Conservation (phyloP, 2,797 vertebrate species). For the Tenualosa ilisha region DNA sequence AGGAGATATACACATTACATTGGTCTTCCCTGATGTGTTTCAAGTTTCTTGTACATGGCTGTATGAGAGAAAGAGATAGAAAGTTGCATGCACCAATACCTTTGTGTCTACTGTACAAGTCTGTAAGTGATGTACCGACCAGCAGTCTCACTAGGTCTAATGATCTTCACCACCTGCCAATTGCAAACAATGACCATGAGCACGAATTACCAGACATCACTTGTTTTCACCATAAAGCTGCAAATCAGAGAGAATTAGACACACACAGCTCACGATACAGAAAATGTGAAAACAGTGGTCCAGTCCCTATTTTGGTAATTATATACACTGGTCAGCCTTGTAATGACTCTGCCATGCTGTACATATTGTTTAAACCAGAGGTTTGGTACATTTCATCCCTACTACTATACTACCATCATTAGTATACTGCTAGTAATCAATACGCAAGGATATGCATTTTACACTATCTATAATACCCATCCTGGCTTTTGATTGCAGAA, state of each 20-base stretch:
- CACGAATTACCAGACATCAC: neutral
- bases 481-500: neutral
- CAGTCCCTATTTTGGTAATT: neutral
- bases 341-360: too few relatives aligned
- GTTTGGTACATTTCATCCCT: too few relatives aligned
- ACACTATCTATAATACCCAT: too few relatives aligned
- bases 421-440: too few relatives aligned
- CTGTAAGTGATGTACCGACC: conserved; percentile 97
- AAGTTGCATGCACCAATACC: neutral
- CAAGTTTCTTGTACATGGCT: neutral
- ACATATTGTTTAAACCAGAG: too few relatives aligned
- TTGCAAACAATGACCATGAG: neutral
- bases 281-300: neutral
- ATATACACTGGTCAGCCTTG: neutral
- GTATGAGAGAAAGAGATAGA: neutral
- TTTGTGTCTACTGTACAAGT: conserved; percentile 83
- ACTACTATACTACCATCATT: too few relatives aligned
- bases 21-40: neutral
- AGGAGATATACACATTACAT: too few relatives aligned
- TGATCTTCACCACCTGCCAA: conserved; percentile 94
- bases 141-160: conserved; percentile 92
- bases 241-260: neutral
- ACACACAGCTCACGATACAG: neutral
- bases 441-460: too few relatives aligned
- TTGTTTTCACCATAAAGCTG: neutral